A percentile compares a stretch with the other conserved stretches of the same genome.
These are phyloP conservation scores for Semicossyphus pulcher DNA, from an alignment of 2,113 vertebrate species.

Conservation along the genomic window DNA sequence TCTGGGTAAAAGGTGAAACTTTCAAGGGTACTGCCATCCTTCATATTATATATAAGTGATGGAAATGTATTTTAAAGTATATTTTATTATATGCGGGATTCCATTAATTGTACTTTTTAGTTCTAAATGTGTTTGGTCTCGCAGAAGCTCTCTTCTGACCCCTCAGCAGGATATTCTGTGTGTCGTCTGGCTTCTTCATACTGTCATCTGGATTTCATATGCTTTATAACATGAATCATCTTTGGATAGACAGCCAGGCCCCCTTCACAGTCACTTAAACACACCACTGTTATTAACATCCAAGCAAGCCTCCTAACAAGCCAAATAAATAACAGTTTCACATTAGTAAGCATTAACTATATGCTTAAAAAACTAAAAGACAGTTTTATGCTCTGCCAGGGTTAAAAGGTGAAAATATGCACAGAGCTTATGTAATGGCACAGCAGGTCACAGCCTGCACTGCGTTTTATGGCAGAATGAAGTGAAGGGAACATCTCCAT, in stretches of 20 bases:
- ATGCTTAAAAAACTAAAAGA: too few species aligned
- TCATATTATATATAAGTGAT: background rate
- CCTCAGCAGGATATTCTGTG: background rate
- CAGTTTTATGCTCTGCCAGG: too few species aligned
- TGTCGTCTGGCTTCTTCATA: background rate
- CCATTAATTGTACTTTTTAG: too few species aligned
- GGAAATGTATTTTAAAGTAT: background rate
- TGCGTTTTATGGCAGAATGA: background rate
- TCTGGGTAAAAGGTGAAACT: background rate
- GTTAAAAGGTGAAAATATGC: constrained; percentile 4
- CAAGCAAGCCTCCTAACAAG: too few species aligned
- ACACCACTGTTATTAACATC: background rate
- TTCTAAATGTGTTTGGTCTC: too few species aligned
- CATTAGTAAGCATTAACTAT: too few species aligned
- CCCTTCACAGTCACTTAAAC: background rate
- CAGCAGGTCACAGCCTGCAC: constrained; percentile 10
- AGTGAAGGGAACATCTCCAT: background rate
- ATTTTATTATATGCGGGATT: too few species aligned
- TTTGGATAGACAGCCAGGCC: too few species aligned
- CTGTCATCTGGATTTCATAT: constrained; percentile 23
- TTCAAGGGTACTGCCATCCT: background rate
- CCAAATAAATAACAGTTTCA: too few species aligned
- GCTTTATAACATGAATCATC: constrained; percentile 6
- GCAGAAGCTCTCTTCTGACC: too few species aligned
- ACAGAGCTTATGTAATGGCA: constrained; percentile 8